phyloP scores from a whole-genome alignment of 2,797 vertebrate species.

The Chlorospingus semifuscus region DNA sequence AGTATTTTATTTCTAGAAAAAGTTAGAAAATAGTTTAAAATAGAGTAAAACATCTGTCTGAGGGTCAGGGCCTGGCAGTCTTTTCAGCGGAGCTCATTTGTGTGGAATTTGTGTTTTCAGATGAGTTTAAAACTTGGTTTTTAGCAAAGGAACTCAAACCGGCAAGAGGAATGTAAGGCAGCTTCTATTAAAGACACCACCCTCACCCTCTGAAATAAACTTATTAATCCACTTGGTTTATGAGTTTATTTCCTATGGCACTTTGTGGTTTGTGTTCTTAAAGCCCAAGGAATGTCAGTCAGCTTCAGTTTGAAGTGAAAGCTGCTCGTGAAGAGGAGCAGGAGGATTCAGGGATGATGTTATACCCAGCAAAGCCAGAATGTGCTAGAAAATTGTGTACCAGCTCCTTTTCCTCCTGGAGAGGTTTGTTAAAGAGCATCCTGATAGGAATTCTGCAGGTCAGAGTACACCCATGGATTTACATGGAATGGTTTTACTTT shows the following conservation, averaged over 20 bases:
- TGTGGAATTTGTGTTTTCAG: neutral
- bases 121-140: neutral
- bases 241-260: conserved; percentile 16
- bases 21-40: neutral
- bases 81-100: neutral
- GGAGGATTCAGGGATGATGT: neutral
- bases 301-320: neutral
- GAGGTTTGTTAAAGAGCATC: neutral
- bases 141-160: neutral
- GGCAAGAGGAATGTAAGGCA: neutral
- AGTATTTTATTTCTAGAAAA: neutral
- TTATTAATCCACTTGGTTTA: conserved; percentile 32
- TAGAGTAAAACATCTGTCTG: neutral
- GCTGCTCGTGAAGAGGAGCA: neutral
- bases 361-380: neutral
- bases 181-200: accelerated
- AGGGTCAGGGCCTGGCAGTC: neutral
- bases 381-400: neutral
- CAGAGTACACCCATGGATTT: neutral
- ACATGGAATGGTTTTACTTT: neutral
- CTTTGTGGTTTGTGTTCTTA: neutral
- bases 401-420: neutral
- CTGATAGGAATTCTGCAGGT: neutral
- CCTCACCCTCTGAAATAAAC: neutral
- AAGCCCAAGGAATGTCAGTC: neutral